Evolutionary conservation across 2,888 invertebrate genomes (phyloP), one percentile per base, ranked within the genome.

Genomic region (Graphium colonna): DNA sequence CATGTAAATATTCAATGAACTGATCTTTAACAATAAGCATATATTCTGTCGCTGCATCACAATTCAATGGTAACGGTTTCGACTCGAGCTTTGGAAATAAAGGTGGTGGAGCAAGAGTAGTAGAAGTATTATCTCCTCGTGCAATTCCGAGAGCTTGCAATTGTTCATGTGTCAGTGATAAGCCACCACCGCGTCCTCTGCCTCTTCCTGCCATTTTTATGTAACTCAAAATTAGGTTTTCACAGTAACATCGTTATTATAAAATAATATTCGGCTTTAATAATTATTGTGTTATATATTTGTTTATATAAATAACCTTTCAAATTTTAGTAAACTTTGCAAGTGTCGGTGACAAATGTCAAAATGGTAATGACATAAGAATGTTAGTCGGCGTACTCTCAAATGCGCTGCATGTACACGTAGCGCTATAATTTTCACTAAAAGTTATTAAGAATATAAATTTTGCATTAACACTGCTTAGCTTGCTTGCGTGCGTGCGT

Each of bases 21-120:
- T 94, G 94, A 64, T 94, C 94, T 68, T 94, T 93, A 57, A 95
- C 90, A 40, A 94, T 91, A 9, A 94, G 78, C 75, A 94, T 91
- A 68, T 95, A 95, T 62, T 93, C 93, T 16, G 92, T 90, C 28
- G 94, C 91, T 5, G 91, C 85, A 40, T 91, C 91, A 45, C 79
- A 85, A 64, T 78, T 80, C 16, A 92, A 62, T 0, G 87, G 84
- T 12, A 92, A 77, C 0, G 92, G 92, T 61, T 91, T 91, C 0
- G 86, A 82, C 64, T 91, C 87, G n/a, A 92, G 77, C 58, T 91
- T 90, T 0, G 92, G 92, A 69, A 91, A 92, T 46, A 92, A 77
- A 9, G 92, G 92, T 0, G 92, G 92, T 5, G 92, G 92, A 28
- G 90, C 89, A 7, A 91, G 77, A 58, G 80, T 84, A 42, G 90